phyloP scores from a whole-genome alignment of 2,797 vertebrate species.

The Typhlichthys eigenmanni region DNA sequence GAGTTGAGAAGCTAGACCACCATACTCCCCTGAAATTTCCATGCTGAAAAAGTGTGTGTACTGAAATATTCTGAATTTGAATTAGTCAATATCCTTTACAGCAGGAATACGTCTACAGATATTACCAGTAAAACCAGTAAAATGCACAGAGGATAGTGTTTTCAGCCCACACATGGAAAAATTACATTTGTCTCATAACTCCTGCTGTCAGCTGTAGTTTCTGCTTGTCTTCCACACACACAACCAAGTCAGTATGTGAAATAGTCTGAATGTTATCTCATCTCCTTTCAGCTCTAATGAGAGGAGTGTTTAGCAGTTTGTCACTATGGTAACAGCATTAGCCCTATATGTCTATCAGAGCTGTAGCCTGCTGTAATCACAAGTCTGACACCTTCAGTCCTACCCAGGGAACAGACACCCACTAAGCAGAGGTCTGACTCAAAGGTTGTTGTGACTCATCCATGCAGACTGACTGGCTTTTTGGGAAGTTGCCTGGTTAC shows the following conservation, averaged over 20 bases:
- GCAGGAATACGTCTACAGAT: too few relatives aligned
- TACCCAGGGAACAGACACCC: slow-evolving; percentile 36
- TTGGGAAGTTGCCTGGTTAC: slow-evolving; percentile 39
- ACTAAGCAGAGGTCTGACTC: slow-evolving; percentile 37
- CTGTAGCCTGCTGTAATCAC: slow-evolving; percentile 16
- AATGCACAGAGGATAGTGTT: neutral
- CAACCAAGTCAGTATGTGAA: slow-evolving; percentile 19
- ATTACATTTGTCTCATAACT: slow-evolving; percentile 16
- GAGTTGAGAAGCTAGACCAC: too few relatives aligned
- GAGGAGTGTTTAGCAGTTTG: slow-evolving; percentile 17
- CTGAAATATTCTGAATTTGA: too few relatives aligned
- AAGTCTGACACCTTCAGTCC: neutral
- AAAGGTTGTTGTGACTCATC: slow-evolving; percentile 59
- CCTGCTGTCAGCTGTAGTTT: slow-evolving; percentile 20
- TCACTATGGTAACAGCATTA: slow-evolving; percentile 21
- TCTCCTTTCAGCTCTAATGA: slow-evolving; percentile 2
- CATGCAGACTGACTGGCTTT: slow-evolving; percentile 4
- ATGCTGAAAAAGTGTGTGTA: too few relatives aligned
- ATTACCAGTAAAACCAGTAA: too few relatives aligned
- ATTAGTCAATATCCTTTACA: too few relatives aligned
- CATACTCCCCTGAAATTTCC: too few relatives aligned
- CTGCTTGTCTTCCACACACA: slow-evolving; percentile 2
- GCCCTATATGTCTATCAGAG: neutral
- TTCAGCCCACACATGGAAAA: slow-evolving; percentile 13
- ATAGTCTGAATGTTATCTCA: neutral